Conservation (phyloP, 2,888 invertebrate genomes). For the Subacronicta megacephala region DNA sequence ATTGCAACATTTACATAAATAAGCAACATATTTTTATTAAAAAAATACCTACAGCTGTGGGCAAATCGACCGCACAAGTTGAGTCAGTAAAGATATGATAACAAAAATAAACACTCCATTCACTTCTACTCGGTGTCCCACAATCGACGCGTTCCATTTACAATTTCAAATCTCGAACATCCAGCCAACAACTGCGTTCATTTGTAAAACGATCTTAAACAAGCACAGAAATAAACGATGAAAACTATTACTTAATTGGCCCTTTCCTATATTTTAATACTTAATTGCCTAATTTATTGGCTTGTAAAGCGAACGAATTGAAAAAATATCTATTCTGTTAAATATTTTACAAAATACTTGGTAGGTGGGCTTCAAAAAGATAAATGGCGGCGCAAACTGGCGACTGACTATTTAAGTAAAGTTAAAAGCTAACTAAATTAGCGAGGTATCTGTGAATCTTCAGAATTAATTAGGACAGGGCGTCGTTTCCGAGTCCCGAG, state of each 20-base stretch:
- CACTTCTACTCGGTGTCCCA: conserved; percentile 10
- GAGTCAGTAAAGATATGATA: not conserved
- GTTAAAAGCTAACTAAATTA: conserved; percentile 87
- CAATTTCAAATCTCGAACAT: conserved; percentile 23
- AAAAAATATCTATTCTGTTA: conserved; percentile 50
- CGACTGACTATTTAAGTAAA: conserved; percentile 79
- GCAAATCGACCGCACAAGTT: not conserved
- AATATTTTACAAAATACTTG: conserved; percentile 50
- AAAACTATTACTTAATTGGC: conserved; percentile 43
- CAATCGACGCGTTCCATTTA: conserved; percentile 21
- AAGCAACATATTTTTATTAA: no score
- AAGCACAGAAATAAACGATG: conserved; percentile 33
- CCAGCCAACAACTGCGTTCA: conserved; percentile 9
- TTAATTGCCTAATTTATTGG: conserved; percentile 60
- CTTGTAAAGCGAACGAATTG: conserved; percentile 49
- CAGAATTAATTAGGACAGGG: conserved; percentile 86
- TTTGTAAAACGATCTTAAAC: conserved; percentile 34
- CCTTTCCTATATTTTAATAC: conserved; percentile 53
- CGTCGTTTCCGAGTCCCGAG: conserved; percentile 76
- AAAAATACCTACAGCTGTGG: no score
- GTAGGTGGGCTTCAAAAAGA: conserved; percentile 81
- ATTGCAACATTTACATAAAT: not conserved
- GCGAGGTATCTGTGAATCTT: conserved; percentile 86
- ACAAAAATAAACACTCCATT: conserved; percentile 20
- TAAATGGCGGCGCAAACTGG: conserved; percentile 81